These are phyloP conservation scores for Brachyrhaphis roseni DNA, from an alignment of 2,797 vertebrate species.

Conservation along the genomic window DNA sequence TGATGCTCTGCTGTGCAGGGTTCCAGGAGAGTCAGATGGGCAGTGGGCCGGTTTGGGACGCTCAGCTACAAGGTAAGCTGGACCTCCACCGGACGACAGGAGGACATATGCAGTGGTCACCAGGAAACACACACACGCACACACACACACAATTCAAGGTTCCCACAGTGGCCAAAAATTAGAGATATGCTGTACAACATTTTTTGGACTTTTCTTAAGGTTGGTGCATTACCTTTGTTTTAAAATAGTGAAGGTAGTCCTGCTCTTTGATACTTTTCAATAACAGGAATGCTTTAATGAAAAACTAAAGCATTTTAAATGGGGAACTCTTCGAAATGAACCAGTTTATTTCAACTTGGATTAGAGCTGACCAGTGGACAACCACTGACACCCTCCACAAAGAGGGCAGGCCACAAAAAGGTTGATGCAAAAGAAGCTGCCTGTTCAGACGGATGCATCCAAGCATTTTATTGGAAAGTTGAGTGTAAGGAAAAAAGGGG, in stretches of 20 bases:
- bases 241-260: background rate
- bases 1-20: slow-evolving; percentile 27
- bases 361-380: background rate
- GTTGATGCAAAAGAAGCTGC: background rate
- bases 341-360: slow-evolving; percentile 32
- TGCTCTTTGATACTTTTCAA: background rate
- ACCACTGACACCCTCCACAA: background rate
- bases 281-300: background rate
- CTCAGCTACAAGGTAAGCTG: slow-evolving; percentile 58
- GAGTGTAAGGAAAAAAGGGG: background rate
- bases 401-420: background rate
- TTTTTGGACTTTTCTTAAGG: slow-evolving; percentile 29
- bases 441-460: background rate
- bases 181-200: slow-evolving; percentile 16
- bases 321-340: background rate
- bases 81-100: slow-evolving; percentile 59
- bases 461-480: background rate
- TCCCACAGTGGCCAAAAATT: slow-evolving; percentile 68
- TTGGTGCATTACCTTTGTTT: background rate
- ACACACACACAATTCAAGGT: slow-evolving; percentile 57
- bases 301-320: background rate
- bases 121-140: slow-evolving; percentile 32
- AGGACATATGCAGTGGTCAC: slow-evolving; percentile 60
- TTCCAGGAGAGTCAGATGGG: slow-evolving; percentile 42
- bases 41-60: slow-evolving; percentile 41